A percentile compares a stretch with the other conserved stretches of the same genome.
Conservation (phyloP, 2,113 vertebrate species). For the Ictidomys tridecemlineatus region DNA sequence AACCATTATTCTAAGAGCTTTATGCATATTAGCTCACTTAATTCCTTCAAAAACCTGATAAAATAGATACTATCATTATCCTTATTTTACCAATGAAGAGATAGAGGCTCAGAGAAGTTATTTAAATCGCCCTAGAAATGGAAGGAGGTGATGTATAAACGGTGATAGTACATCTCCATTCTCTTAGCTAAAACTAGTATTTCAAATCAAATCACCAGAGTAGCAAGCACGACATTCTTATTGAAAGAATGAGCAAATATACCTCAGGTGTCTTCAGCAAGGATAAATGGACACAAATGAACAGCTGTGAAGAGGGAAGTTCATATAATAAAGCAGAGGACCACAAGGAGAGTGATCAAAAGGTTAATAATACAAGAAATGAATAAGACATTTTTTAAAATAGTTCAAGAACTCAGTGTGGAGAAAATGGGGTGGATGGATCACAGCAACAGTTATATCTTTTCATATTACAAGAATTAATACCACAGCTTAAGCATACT, state of each 20-base stretch:
- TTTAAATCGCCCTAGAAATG: not conserved
- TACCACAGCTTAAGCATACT: not conserved
- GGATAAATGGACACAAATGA: not conserved
- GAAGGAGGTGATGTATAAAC: not conserved
- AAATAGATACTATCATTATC: not conserved
- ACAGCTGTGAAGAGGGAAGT: not conserved
- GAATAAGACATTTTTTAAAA: not conserved
- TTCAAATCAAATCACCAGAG: conserved; percentile 30
- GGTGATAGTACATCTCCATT: not conserved
- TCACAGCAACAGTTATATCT: not conserved
- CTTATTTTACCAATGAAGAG: not conserved
- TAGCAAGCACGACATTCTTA: not conserved
- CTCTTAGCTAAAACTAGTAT: not conserved
- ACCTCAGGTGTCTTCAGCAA: not conserved
- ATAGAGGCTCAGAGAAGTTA: not conserved
- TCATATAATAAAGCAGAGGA: not conserved
- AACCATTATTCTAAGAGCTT: not conserved
- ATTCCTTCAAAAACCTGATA: not conserved
- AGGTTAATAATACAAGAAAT: not conserved
- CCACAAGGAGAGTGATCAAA: not conserved
- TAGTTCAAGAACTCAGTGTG: not conserved
- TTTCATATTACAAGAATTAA: not conserved
- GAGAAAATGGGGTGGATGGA: not conserved
- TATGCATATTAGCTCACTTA: not conserved
- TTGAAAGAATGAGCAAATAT: conserved; percentile 2